Evolutionary conservation across 2,888 invertebrate genomes (phyloP).

Genomic region (Autographa pulchrina): DNA sequence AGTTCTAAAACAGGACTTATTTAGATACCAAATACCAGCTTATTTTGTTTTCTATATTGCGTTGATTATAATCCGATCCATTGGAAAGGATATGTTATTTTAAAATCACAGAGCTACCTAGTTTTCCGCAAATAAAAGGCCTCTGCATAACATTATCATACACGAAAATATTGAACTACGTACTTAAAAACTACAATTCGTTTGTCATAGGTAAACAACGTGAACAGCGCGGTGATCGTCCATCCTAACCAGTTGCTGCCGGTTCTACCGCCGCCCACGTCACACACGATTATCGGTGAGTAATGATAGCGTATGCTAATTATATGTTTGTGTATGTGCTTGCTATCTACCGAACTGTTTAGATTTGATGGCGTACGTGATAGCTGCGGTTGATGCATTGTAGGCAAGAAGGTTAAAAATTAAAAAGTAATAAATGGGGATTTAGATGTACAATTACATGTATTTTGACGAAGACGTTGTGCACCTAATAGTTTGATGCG

Average conservation of each 20-base stretch:
- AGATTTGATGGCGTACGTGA: background rate
- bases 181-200: background rate
- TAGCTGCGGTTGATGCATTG: background rate
- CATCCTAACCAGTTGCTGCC: slow-evolving; percentile 95
- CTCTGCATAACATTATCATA: background rate
- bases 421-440: no score
- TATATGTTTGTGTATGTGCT: background rate
- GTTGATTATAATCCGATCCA: no score
- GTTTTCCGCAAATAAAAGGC: background rate
- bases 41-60: no score
- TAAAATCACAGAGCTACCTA: no score
- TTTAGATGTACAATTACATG: no score
- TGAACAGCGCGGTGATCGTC: slow-evolving; percentile 92
- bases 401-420: background rate
- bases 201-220: slow-evolving; percentile 75
- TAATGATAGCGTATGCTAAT: slow-evolving; percentile 19
- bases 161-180: background rate
- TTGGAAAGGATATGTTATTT: no score
- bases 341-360: background rate
- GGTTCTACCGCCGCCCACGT: slow-evolving; percentile 90
- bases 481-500: no score
- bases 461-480: no score
- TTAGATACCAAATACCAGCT: no score
- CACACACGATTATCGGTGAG: slow-evolving; percentile 86
- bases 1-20: no score